Conservation (phyloP, 2,113 vertebrate species). For the Castor canadensis region DNA sequence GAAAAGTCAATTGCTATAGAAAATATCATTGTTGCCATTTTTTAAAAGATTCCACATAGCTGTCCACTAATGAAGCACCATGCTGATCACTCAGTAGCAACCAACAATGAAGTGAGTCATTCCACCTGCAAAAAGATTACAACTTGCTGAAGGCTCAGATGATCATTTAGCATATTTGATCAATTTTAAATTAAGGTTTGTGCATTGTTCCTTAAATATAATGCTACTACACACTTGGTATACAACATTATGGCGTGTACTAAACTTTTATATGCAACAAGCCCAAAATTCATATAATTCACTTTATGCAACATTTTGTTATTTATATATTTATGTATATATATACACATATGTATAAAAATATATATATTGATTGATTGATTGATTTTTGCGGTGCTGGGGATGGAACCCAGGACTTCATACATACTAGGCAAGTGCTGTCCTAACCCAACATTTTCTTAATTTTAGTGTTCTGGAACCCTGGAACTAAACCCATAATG, state of each 20-base stretch:
- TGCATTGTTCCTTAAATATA: not conserved
- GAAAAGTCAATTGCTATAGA: not conserved
- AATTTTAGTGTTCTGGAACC: not conserved
- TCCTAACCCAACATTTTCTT: not conserved
- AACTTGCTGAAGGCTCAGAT: not conserved
- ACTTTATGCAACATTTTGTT: not conserved
- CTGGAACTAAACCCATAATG: not conserved
- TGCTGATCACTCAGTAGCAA: not conserved
- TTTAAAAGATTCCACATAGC: not conserved
- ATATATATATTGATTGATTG: not conserved
- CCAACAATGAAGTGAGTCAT: not conserved
- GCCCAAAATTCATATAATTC: not conserved
- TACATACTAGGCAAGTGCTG: too few species aligned
- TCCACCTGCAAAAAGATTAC: not conserved
- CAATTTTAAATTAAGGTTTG: not conserved
- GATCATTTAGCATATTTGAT: not conserved
- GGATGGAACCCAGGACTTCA: too few species aligned
- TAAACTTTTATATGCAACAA: not conserved
- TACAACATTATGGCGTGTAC: too few species aligned
- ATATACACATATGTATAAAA: too few species aligned
- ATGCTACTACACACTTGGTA: not conserved
- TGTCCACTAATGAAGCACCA: not conserved
- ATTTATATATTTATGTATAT: too few species aligned
- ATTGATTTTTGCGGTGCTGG: not conserved
- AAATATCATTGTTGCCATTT: not conserved